A percentile compares a stretch with the other conserved stretches of the same genome.
Evolutionary conservation across 2,113 vertebrate genomes (phyloP).

Genomic region (Beaufortia kweichowensis): DNA sequence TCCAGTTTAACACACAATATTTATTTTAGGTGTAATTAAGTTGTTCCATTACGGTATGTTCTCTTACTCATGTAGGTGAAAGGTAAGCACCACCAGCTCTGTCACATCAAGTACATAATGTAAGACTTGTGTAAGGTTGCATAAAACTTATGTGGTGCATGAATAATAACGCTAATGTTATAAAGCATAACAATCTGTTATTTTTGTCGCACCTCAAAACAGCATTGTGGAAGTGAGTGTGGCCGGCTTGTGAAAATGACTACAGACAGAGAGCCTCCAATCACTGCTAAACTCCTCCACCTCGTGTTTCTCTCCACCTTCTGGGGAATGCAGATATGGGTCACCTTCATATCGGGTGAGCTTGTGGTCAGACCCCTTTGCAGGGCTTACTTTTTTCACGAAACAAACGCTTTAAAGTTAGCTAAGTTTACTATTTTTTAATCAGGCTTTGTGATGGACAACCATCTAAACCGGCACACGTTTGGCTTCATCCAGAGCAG

Average conservation of each 20-base stretch:
- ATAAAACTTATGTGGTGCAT: background rate
- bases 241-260: slow-evolving; percentile 59
- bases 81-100: slow-evolving; percentile 25
- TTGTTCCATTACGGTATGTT: background rate
- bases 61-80: slow-evolving; percentile 38
- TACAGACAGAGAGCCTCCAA: slow-evolving; percentile 69
- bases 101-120: background rate
- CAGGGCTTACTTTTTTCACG: no score
- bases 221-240: background rate
- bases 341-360: slow-evolving; percentile 80
- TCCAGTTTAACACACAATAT: background rate
- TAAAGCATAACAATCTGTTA: background rate
- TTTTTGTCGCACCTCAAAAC: background rate
- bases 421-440: background rate
- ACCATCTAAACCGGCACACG: slow-evolving; percentile 77
- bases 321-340: slow-evolving; percentile 85
- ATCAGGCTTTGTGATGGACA: slow-evolving; percentile 80
- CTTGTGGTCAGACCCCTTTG: background rate
- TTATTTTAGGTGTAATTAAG: background rate
- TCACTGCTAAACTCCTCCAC: slow-evolving; percentile 75
- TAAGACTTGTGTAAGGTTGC: background rate
- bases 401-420: background rate
- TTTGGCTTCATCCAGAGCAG: slow-evolving; percentile 77
- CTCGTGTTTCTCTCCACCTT: slow-evolving; percentile 79
- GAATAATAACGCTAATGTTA: background rate